Conservation (phyloP, 2,797 vertebrate species). For the Sitta carolinensis region DNA sequence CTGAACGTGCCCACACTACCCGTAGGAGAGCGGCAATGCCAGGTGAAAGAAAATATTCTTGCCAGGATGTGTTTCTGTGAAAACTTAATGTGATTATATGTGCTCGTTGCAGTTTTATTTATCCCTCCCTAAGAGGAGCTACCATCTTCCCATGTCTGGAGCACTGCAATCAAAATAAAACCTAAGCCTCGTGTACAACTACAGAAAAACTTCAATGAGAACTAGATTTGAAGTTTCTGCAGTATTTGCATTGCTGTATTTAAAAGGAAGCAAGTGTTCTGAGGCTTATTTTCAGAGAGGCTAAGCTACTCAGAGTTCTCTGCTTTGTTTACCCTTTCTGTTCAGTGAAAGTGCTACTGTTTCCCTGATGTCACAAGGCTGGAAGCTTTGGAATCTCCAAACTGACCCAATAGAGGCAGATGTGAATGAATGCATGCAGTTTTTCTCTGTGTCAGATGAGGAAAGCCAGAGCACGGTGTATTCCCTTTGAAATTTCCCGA, state of each 20-base stretch:
- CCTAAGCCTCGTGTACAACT: neutral
- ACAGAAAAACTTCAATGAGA: neutral
- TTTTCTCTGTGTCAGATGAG: neutral
- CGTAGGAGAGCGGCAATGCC: neutral
- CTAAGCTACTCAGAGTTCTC: neutral
- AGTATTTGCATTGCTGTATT: neutral
- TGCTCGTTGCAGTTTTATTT: neutral
- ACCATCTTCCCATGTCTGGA: neutral
- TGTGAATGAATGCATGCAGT: neutral
- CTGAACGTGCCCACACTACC: accelerated
- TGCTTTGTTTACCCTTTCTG: neutral
- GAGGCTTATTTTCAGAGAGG: neutral
- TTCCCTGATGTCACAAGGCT: neutral
- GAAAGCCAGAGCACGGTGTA: neutral
- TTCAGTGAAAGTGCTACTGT: neutral
- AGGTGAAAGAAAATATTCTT: neutral
- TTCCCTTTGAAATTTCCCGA: neutral
- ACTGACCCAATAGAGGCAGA: neutral
- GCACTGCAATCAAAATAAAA: neutral
- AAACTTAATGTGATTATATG: neutral
- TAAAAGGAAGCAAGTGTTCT: neutral
- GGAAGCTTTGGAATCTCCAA: neutral
- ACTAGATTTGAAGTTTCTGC: neutral
- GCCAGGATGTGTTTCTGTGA: neutral
- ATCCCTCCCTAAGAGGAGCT: neutral